Conservation (phyloP, 1,140 invertebrate species). For the Philaenus spumarius region DNA sequence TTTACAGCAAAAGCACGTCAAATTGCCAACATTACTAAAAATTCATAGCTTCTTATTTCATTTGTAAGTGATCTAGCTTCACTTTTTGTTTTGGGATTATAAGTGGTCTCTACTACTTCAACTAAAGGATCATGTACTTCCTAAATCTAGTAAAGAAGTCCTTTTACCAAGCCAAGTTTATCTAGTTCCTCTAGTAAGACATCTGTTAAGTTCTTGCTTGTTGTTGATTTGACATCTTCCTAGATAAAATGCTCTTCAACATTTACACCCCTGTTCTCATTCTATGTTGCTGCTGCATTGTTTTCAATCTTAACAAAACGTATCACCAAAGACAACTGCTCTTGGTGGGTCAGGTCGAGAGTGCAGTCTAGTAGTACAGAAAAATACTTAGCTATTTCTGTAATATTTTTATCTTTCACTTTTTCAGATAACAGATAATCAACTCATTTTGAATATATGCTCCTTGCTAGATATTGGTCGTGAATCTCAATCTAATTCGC, state of each 20-base stretch:
- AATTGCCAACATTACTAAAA: conserved; percentile 3
- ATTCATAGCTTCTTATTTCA: conserved; percentile 2
- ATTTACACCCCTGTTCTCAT: background rate
- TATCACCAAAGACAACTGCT: conserved; percentile 29
- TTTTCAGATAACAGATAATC: background rate
- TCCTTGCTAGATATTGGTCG: background rate
- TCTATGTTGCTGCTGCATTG: background rate
- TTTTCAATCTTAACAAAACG: background rate
- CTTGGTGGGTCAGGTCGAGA: conserved; percentile 29
- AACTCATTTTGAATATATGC: conserved; percentile 3
- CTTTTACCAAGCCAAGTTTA: conserved; percentile 25
- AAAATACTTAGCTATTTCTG: conserved; percentile 29
- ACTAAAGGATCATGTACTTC: conserved; percentile 3
- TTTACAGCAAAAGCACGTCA: conserved; percentile 15
- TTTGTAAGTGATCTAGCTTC: conserved; percentile 2
- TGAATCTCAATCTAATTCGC: conserved; percentile 5
- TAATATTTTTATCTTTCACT: background rate
- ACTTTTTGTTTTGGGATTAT: conserved; percentile 1
- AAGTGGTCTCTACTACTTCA: background rate
- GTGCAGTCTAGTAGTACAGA: conserved; percentile 33
- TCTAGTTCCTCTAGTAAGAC: conserved; percentile 24
- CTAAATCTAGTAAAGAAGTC: conserved; percentile 10
- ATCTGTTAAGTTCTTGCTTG: conserved; percentile 12
- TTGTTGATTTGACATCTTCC: background rate
- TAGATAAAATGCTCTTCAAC: background rate